Evolutionary conservation across 2,113 vertebrate genomes (phyloP), one percentile per base, ranked within the genome.

Genomic region (Limnothrissa miodon): DNA sequence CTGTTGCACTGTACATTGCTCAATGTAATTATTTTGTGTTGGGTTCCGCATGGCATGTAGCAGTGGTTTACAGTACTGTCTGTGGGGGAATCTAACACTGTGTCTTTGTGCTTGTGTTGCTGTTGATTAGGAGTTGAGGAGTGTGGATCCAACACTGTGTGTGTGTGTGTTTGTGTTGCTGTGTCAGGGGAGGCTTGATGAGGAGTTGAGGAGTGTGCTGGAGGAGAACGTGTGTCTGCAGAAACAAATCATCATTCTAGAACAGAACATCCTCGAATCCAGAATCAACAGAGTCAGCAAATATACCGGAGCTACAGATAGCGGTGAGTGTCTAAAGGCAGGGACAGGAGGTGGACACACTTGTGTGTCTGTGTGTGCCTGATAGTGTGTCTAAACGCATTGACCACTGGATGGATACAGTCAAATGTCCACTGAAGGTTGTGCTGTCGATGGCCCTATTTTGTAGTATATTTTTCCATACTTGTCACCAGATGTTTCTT

Each of bases 201-300:
- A 93, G 78, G 93, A 92, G 79, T 87, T 96, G 83, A 93, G 90
- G 86, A 87, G 81, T 0, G 91, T 95, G 51, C 44, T 96, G 90
- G 93, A 95, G 88, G 94, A 97, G 83, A 96, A 96, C 19, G 91
- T 90, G 15, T 86, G 88, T 78, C 82, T 96, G 9, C 96, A 96
- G 86, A 94, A 92, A 7, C 93, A 93, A 80, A 86, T 96, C 74
- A 91, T 93, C 85, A 94, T 87, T 81, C 78, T 92, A 78, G 94
- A 96, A 70, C 90, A 91, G 42, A 93, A 90, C 21, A 89, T 92
- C 8, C 89, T 93, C 45, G 89, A 86, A 36, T 90, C 90, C 5
- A 86, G 86, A 85, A 88, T 82, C 82, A 93, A 80, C 83, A 86
- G 86, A 85, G 88, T 82, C 82, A 93, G 79, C 83, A 85, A 82